phyloP scores from a whole-genome alignment of 2,797 vertebrate species.

The Notamacropus eugenii region DNA sequence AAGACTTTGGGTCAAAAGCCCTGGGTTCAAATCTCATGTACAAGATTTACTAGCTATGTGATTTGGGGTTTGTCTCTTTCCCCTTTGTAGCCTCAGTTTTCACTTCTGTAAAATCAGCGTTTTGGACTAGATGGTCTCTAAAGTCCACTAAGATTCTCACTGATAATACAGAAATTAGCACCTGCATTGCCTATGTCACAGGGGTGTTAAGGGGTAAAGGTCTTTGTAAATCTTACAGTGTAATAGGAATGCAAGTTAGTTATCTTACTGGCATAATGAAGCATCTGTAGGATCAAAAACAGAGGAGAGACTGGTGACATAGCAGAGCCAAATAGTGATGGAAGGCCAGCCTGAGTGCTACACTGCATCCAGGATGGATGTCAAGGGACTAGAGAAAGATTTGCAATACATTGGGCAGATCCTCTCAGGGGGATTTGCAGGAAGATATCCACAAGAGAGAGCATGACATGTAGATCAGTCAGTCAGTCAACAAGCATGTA shows the following conservation, averaged over 20 bases:
- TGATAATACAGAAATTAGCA: background rate
- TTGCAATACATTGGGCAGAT: background rate
- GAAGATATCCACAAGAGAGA: background rate
- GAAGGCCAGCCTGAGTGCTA: background rate
- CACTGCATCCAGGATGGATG: background rate
- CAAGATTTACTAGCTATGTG: background rate
- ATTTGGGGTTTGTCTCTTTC: background rate
- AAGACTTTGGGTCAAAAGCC: background rate
- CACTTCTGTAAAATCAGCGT: background rate
- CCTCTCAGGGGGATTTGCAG: background rate
- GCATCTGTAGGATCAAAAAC: background rate
- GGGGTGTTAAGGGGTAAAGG: background rate
- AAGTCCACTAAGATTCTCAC: background rate
- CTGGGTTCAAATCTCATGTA: background rate
- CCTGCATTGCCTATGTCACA: background rate
- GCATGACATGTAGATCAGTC: background rate
- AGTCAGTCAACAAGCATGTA: background rate
- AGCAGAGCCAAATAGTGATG: background rate
- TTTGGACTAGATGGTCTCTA: background rate
- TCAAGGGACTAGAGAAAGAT: background rate
- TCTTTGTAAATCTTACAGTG: background rate
- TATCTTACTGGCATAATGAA: background rate
- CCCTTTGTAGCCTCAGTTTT: background rate
- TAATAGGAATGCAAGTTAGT: background rate
- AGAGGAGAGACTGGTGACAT: background rate